A percentile compares a stretch with the other conserved stretches of the same genome.
Conservation (phyloP, 2,888 invertebrate species). For the Pomacea canaliculata region DNA sequence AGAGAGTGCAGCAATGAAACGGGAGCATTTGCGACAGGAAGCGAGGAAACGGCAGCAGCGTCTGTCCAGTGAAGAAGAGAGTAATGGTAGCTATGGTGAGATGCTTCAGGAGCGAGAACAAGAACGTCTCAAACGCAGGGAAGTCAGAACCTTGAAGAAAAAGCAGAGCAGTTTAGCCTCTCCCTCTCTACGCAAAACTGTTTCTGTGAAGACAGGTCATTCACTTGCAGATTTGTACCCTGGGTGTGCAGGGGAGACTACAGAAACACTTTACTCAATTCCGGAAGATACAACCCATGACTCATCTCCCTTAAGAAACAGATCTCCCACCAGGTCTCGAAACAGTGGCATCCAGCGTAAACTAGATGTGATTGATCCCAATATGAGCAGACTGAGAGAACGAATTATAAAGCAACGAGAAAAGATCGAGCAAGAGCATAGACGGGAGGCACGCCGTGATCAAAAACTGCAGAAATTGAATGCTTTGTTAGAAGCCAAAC, state of each 20-base stretch:
- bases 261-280: conserved; percentile 61
- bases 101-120: conserved; percentile 44
- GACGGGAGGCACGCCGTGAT: conserved; percentile 53
- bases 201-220: neutral
- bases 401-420: conserved; percentile 60
- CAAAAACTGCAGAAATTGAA: conserved; percentile 60
- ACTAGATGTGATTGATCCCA: conserved; percentile 57
- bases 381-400: conserved; percentile 59
- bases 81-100: conserved; percentile 54
- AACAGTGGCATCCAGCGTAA: conserved; percentile 25
- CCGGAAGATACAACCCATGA: conserved; percentile 60
- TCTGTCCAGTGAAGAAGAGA: conserved; percentile 49
- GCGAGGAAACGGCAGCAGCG: conserved; percentile 30
- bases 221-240: neutral
- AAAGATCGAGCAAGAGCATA: conserved; percentile 57
- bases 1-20: conserved; percentile 31
- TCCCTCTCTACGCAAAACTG: conserved; percentile 1
- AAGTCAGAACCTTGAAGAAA: conserved; percentile 31
- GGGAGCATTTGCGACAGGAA: conserved; percentile 33
- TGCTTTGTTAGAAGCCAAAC: conserved; percentile 53
- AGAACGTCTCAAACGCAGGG: conserved; percentile 35
- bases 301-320: conserved; percentile 39
- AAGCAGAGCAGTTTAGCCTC: conserved; percentile 23
- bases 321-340: conserved; percentile 26
- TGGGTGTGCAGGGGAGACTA: conserved; percentile 37